These are phyloP conservation scores for Artemia franciscana DNA, from an alignment of 1,140 invertebrate genomes.

Conservation along the genomic window DNA sequence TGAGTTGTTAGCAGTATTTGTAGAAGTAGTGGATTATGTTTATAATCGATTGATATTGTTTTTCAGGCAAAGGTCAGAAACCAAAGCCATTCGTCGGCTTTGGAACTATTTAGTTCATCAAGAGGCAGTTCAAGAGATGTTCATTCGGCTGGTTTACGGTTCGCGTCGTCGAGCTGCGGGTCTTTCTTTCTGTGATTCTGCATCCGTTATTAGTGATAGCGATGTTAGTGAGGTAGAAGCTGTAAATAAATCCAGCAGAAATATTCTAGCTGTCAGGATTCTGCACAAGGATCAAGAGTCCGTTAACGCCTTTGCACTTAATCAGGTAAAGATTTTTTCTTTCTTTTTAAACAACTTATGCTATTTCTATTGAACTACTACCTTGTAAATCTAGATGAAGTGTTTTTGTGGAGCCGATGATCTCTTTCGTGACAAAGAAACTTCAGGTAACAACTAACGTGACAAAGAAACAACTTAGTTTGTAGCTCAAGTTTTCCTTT, in stretches of 20 bases:
- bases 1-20: too few relatives aligned
- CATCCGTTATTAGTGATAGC: slow-evolving; percentile 10
- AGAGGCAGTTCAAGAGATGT: slow-evolving; percentile 76
- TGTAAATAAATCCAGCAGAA: slow-evolving; percentile 11
- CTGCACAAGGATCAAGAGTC: slow-evolving; percentile 98
- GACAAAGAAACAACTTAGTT: too few relatives aligned
- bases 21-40: too few relatives aligned
- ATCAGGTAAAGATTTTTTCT: slow-evolving; percentile 59
- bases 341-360: too few relatives aligned
- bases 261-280: slow-evolving; percentile 44
- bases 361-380: too few relatives aligned
- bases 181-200: slow-evolving; percentile 1
- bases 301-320: slow-evolving; percentile 88
- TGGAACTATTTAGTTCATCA: slow-evolving; percentile 87
- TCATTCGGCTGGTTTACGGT: slow-evolving; percentile 83
- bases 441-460: too few relatives aligned
- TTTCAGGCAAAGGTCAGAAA: slow-evolving; percentile 10
- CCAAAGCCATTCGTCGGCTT: slow-evolving; percentile 37
- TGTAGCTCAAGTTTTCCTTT: too few relatives aligned
- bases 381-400: too few relatives aligned
- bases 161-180: slow-evolving; percentile 27
- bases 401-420: too few relatives aligned
- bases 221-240: slow-evolving; percentile 6
- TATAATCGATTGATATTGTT: too few relatives aligned
- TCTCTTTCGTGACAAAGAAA: too few relatives aligned